Evolutionary conservation across 2,888 invertebrate genomes (phyloP).

Genomic region (Cosmia pyralina): DNA sequence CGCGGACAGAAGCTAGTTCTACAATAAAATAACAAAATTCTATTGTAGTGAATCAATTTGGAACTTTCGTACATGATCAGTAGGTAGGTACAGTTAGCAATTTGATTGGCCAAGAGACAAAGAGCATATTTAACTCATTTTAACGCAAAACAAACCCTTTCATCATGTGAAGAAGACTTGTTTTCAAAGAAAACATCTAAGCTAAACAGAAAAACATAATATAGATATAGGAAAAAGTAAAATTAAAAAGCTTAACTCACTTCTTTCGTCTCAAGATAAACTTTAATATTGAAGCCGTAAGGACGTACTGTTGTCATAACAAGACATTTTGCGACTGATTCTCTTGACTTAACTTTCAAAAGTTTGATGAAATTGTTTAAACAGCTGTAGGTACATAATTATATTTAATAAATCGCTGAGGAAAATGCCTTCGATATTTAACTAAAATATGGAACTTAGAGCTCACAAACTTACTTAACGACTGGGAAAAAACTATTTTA

Average conservation of each 20-base stretch:
- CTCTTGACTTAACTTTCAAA: neutral
- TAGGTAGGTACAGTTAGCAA: neutral
- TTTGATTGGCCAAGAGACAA: neutral
- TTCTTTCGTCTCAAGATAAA: neutral
- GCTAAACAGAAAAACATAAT: too few species aligned
- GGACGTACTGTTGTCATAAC: neutral
- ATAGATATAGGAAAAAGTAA: too few species aligned
- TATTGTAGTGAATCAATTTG: neutral
- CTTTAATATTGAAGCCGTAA: neutral
- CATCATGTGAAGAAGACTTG: neutral
- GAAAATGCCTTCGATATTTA: neutral
- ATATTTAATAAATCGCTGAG: neutral
- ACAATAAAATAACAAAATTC: neutral
- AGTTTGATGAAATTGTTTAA: neutral
- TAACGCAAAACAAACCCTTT: neutral
- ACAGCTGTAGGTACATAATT: neutral
- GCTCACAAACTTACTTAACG: neutral
- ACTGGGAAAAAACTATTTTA: constrained; percentile 3
- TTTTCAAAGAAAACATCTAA: neutral
- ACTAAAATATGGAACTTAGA: constrained; percentile 1
- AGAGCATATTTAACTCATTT: neutral
- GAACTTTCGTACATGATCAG: neutral
- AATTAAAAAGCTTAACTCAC: neutral
- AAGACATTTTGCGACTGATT: neutral
- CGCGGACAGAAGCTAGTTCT: too few species aligned